Base-by-base conservation (phyloP, 2,888 invertebrate genomes). In the Lysandra coridon region DNA sequence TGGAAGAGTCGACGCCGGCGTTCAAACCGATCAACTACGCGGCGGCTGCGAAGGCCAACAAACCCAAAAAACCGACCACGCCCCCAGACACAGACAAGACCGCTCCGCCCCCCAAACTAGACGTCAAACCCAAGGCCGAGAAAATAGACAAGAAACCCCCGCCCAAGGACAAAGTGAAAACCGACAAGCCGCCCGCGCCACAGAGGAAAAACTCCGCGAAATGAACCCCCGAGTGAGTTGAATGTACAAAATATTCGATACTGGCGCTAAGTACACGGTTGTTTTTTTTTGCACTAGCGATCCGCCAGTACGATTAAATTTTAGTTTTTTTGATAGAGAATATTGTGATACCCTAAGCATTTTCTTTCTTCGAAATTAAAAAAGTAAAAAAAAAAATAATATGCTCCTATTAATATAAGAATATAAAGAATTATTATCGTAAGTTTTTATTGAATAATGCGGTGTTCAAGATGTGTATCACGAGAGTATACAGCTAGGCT, bases 1-100 rank as follows among this genome's bases (percentile, higher is more conserved):
- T 81, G 0, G 89, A 88, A 40, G 91, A 89, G 17, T 57, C 83
- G 0, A 80, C 82, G 40, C 83, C 78, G 0, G 91, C 89, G 0
- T 84, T 87, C 69, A 94, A 94, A 80, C 94, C 94, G 0, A 91
- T 94, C 37, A 94, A 94, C 88, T 94, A 94, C 83, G 94, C 94
- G 6, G 94, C 94, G 0, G 94, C 94, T 0, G 94, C 94, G 12
- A 91, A 90, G 80, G 93, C 94, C 0, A 91, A 89, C 85, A 94
- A 93, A 75, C 91, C 93, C 4, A 92, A 92, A 40, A 89, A 89
- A 62, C 83, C 89, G 6, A 82, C 85, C 1, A 81, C 87, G 0
- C 86, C 88, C 0, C 85, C 87, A 6, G 80, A 83, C 3, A 80
- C 83, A 1, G 86, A 88, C n/a, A 86, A 87, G 69, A 81, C 83